Evolutionary conservation across 2,888 invertebrate species (phyloP), one percentile per base, ranked within the genome.

Genomic region (Phaonia tiefii): DNA sequence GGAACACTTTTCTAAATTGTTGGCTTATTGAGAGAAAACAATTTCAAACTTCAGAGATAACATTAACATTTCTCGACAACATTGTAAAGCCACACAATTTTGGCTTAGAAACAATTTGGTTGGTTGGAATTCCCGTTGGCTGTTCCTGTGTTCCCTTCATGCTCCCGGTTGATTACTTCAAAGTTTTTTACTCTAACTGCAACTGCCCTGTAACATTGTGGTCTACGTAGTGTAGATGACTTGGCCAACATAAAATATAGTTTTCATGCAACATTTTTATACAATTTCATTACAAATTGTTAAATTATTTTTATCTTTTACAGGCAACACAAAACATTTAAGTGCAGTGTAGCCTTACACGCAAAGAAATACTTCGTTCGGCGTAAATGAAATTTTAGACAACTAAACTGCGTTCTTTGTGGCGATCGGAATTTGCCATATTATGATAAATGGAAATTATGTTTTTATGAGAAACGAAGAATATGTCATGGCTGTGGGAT

Each of bases 41-140:
- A 42, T 69, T 69, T 69, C 54, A 54, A 69, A 69, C 54, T 67
- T 39, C 22, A 31, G n/a, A 31, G 20, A 15, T 46, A n/a, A 8
- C 17, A n/a, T 5, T 15, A 54, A 8, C 31, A 31, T 31, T 31
- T 71, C 76, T 74, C 31, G n/a, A n/a, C 56, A 73, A 67, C 60
- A 10, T 75, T 72, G 20, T 49, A 7, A 49, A 42, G 56, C 56
- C 70, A 76, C 54, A 70, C 76, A 80, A 80, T 69, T 80, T 73
- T 39, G 56, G 42, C 58, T 80, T 75, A 56, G 67, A 79, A 79
- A 49, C 39, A 56, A n/a, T n/a, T n/a, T n/a, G n/a, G n/a, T n/a
- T n/a, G n/a, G n/a, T n/a, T n/a, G n/a, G 2, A 17, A 22, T 65
- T 54, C 44, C 46, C 11, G 31, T 49, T 60, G 37, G 1, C 25